Base-by-base conservation (phyloP, 2,888 invertebrate species). In the Chrysolina haemoptera region DNA sequence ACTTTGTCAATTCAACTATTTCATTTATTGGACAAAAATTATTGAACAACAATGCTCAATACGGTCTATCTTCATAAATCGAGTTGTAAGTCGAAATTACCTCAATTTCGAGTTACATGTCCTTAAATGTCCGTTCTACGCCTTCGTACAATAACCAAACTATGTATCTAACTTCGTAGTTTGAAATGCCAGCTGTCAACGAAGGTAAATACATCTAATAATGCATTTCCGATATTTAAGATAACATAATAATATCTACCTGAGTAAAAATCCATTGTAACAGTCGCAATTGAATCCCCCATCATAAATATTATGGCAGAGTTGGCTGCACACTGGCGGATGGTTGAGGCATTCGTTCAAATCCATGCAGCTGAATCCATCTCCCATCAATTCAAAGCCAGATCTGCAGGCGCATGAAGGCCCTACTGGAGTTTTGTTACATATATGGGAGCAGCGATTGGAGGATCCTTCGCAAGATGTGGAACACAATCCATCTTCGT, bases 401-500 rank as follows among this genome's bases (percentile, higher is more conserved):
- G 82, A 78, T 0, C 86, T 84, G 82, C 96, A 96, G 0, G 85
- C 82, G 85, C 96, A 96, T 4, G 88, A 87, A 0, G 92, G 91
- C 0, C 95, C 95, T 0, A 83, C 80, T 0, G 95, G 95, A 0
- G 93, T 92, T 20, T 90, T 88, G 20, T 88, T 86, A 82, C 95
- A 95, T 8, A 86, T 82, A 78, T 91, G 90, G 0, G 90, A 83
- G 81, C 94, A 93, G 0, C 88, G 87, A 81, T 87, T 87, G n/a
- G 80, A 81, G 3, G 78, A 73, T 1, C 76, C 62, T 22, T 81
- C 78, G 81, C 92, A 92, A 0, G 90, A 85, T 2, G 83, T 85
- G 89, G 91, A 84, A 80, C 95, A 95, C 0, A 89, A 85, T 1
- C 91, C 91, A 0, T 89, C 89, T 86, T 96, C 96, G 83, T 96